phyloP scores from a whole-genome alignment of 2,113 vertebrate species.

The Corapipo altera region DNA sequence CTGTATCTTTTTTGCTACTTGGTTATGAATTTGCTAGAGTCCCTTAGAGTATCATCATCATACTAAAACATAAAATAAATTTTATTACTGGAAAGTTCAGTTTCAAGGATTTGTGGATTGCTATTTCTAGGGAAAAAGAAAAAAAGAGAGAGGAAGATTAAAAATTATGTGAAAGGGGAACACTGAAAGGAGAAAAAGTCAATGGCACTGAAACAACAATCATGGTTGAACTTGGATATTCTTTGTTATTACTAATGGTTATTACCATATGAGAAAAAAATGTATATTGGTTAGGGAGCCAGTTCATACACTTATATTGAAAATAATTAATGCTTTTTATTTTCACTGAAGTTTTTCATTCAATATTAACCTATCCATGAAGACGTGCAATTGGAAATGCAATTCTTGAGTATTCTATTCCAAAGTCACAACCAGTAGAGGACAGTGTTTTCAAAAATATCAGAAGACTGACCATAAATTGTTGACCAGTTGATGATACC shows the following conservation, averaged over 20 bases:
- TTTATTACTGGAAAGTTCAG: neutral
- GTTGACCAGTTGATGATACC: neutral
- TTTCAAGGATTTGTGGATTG: neutral
- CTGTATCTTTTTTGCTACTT: neutral
- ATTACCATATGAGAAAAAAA: neutral
- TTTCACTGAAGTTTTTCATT: neutral
- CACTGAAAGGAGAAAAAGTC: neutral
- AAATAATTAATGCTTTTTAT: neutral
- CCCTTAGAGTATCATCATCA: neutral
- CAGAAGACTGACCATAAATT: neutral
- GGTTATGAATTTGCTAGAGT: neutral
- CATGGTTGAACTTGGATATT: neutral
- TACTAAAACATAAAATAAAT: neutral
- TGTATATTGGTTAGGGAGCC: neutral
- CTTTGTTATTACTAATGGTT: neutral
- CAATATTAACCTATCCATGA: neutral
- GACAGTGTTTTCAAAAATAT: conserved; percentile 48
- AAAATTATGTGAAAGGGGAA: neutral
- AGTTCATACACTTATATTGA: neutral
- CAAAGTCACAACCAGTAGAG: conserved; percentile 37
- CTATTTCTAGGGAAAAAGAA: neutral
- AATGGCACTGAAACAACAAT: neutral
- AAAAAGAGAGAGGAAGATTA: neutral
- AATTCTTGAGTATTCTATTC: neutral
- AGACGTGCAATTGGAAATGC: neutral